A percentile compares a stretch with the other conserved stretches of the same genome.
Conservation (phyloP, 2,113 vertebrate genomes). For the Hoplias malabaricus region DNA sequence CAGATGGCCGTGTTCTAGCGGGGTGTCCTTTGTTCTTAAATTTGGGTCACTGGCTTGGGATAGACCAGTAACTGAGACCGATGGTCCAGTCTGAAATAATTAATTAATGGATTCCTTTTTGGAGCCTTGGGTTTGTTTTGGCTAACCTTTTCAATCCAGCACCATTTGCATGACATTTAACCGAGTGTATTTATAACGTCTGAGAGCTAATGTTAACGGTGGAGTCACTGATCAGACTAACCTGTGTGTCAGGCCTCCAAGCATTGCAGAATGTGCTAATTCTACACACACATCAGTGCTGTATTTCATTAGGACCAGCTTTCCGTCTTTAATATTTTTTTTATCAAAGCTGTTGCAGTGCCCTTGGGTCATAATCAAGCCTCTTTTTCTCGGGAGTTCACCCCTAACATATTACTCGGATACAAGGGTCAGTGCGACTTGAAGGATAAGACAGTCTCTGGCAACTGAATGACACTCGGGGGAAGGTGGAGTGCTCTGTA, state of each 20-base stretch:
- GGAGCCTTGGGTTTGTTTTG: slow-evolving; percentile 24
- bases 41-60: slow-evolving; percentile 71
- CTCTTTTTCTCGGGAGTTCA: slow-evolving; percentile 62
- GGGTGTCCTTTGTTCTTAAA: slow-evolving; percentile 71
- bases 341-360: slow-evolving; percentile 39
- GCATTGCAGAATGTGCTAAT: not conserved
- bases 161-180: slow-evolving; percentile 37
- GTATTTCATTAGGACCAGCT: not conserved
- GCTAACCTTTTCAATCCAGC: slow-evolving; percentile 26
- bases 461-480: slow-evolving; percentile 61
- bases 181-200: not conserved
- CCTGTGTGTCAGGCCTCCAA: not conserved
- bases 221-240: not conserved
- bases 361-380: slow-evolving; percentile 60
- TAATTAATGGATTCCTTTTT: slow-evolving; percentile 26
- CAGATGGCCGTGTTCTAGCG: slow-evolving; percentile 68
- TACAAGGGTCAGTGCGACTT: slow-evolving; percentile 63
- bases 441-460: slow-evolving; percentile 61
- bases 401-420: slow-evolving; percentile 56
- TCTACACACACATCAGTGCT: not conserved
- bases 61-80: slow-evolving; percentile 62
- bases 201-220: slow-evolving; percentile 13
- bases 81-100: slow-evolving; percentile 52
- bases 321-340: not conserved
- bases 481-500: slow-evolving; percentile 68